Base-by-base conservation (phyloP, 37 sponge, comb jelly and placozoan genomes). In the Petrosia ficiformis region DNA sequence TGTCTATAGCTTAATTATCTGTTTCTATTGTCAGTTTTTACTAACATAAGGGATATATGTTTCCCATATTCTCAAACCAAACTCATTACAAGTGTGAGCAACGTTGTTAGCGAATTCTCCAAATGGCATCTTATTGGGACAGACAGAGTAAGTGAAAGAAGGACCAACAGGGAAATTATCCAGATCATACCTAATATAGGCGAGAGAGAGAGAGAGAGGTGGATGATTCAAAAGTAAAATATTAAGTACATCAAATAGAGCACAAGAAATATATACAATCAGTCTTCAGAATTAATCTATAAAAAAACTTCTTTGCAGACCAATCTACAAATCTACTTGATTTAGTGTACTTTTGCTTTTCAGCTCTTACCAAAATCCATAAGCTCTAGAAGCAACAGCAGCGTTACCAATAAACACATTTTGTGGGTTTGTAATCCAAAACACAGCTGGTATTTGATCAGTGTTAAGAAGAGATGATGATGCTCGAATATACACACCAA, bases 41-140 rank as follows among this genome's bases (percentile, higher is more conserved):
- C 76, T 74, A 44, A 82, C 92, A 77, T 63, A 82, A 10, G 92
- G 94, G 0, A 26, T 42, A 56, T 93, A 94, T 1, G 73, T 77
- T 73, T 94, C 91, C 90, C 90, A 94, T 40, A 94, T 94, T 21
- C 95, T 77, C 32, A 94, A 52, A 14, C 95, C 95, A 90, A 90
- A 94, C 71, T 90, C 90, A 52, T 81, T 77, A 41, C 85, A 88
- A 24, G 91, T 80, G 68, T 94, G 95, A 34, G 95, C 95, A 11
- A 79, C 73, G 54, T 94, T 94, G 68, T 94, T 75, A 29, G 21
- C 31, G 44, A 94, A 94, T 34, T 34, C 71, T 63, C 95, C 95
- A 72, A 94, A 83, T 31, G 87, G 84, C 37, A 39, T 54, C 57
- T 87, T 86, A 70, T 90, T 90, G 29, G 95, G 95, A 61, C 95